Percentiles rank a stretch among this genome's conserved stretches.
Conservation (phyloP, 2,888 invertebrate species). For the Drosophila monieri region DNA sequence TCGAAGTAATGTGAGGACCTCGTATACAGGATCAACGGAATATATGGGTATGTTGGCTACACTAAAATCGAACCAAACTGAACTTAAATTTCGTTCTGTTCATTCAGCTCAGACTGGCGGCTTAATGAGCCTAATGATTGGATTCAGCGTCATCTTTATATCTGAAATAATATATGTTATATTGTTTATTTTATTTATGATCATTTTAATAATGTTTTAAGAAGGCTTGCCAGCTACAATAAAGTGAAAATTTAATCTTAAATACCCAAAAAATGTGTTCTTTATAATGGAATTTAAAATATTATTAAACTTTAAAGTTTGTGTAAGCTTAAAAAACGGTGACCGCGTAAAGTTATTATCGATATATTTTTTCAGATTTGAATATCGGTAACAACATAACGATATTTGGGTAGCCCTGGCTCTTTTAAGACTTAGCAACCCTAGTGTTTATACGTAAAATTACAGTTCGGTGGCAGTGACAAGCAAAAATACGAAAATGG, state of each 20-base stretch:
- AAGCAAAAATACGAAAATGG: conserved; percentile 89
- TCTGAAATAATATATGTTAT: conserved; percentile 90
- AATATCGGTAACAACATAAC: background rate
- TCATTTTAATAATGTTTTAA: conserved; percentile 80
- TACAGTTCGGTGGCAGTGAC: conserved; percentile 82
- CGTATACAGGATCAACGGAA: conserved; percentile 91
- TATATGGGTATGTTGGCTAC: conserved; percentile 88
- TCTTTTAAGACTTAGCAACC: conserved; percentile 5
- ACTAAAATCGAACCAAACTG: background rate
- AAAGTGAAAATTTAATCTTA: no score
- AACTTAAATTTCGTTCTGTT: conserved; percentile 44
- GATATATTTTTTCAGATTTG: no score
- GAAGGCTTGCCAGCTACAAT: background rate
- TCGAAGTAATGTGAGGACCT: conserved; percentile 88
- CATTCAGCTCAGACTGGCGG: conserved; percentile 92
- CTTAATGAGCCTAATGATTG: conserved; percentile 91
- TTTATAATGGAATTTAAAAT: no score
- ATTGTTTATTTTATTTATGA: conserved; percentile 85
- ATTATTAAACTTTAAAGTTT: background rate
- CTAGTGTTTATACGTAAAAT: conserved; percentile 35
- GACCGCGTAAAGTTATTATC: background rate
- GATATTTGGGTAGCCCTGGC: background rate
- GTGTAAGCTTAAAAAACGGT: background rate
- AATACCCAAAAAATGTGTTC: no score
- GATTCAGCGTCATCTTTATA: conserved; percentile 91